phyloP scores from a whole-genome alignment of 2,797 vertebrate genomes.

The Anas acuta region DNA sequence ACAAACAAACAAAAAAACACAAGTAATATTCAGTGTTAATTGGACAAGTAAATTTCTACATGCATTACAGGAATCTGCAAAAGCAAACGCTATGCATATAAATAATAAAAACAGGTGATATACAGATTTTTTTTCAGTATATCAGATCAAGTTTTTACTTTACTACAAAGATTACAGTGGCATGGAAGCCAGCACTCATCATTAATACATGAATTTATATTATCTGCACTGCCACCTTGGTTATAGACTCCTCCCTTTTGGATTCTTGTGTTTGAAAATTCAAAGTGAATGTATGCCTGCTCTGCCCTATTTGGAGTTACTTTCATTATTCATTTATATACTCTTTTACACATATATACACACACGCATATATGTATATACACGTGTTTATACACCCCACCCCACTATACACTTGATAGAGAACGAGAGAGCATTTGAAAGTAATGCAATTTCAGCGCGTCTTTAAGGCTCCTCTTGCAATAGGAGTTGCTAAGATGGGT shows the following conservation, averaged over 20 bases:
- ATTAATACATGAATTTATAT: neutral
- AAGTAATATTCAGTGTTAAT: neutral
- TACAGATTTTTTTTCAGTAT: neutral
- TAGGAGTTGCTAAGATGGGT: neutral
- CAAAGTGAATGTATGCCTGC: neutral
- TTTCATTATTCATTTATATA: neutral
- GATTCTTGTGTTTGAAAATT: neutral
- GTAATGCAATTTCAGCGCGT: neutral
- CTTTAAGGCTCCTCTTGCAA: neutral
- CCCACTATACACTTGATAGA: neutral
- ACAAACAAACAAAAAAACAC: too few relatives aligned
- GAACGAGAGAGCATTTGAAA: neutral
- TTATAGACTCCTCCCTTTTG: neutral
- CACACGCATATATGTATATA: neutral
- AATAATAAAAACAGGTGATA: neutral
- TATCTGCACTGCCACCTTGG: neutral
- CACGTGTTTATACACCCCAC: rapidly evolving
- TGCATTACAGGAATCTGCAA: neutral
- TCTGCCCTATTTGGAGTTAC: neutral
- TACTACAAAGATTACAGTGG: neutral
- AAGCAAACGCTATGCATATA: neutral
- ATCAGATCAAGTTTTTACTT: neutral
- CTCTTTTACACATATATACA: neutral
- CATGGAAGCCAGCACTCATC: rapidly evolving
- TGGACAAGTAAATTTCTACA: neutral